Percentiles rank a stretch among this genome's conserved stretches.
Conservation (phyloP, 2,797 vertebrate genomes). For the Hemitrygon akajei region DNA sequence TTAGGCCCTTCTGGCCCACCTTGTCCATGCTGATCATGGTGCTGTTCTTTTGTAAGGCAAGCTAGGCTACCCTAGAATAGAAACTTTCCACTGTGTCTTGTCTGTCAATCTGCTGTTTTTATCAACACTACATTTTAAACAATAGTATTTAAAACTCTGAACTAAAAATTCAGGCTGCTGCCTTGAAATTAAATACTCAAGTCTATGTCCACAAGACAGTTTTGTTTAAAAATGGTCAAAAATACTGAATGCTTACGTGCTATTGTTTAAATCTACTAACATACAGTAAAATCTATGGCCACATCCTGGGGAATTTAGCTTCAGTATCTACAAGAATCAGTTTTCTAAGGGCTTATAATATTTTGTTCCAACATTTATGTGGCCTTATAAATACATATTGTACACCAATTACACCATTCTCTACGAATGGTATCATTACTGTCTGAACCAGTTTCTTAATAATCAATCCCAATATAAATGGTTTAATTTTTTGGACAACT, state of each 20-base stretch:
- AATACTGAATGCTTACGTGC: neutral
- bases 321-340: neutral
- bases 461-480: constrained; percentile 10
- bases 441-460: constrained; percentile 55
- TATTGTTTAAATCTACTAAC: neutral
- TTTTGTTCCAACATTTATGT: constrained; percentile 66
- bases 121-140: constrained; percentile 32
- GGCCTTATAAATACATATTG: constrained; percentile 71
- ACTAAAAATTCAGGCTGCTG: constrained; percentile 25
- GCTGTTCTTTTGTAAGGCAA: neutral
- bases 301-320: constrained; percentile 8
- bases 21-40: too few species aligned
- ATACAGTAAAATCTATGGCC: constrained; percentile 19
- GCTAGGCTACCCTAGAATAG: neutral
- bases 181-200: constrained; percentile 27
- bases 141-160: constrained; percentile 15
- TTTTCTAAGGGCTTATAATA: neutral
- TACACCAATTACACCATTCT: constrained; percentile 85
- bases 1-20: too few species aligned
- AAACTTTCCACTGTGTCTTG: neutral
- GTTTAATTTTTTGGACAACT: constrained; percentile 15
- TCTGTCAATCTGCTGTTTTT: neutral
- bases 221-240: constrained; percentile 25
- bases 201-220: neutral
- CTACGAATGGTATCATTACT: constrained; percentile 83